phyloP scores from a whole-genome alignment of 1,140 invertebrate species.

The Bombus superbus region DNA sequence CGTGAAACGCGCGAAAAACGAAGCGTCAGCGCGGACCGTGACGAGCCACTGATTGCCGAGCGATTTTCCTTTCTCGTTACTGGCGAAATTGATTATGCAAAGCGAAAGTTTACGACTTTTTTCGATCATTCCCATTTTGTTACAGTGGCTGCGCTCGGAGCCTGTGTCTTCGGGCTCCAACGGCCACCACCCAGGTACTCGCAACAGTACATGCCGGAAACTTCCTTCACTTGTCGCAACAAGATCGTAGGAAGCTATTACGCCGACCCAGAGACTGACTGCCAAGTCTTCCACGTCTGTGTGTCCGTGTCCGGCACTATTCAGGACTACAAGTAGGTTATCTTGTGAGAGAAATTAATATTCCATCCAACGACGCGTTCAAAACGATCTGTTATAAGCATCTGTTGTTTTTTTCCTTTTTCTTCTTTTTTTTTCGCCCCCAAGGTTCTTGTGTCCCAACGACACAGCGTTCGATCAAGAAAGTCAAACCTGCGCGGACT shows the following conservation, averaged over 20 bases:
- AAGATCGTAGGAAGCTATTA: constrained; percentile 96
- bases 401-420: not conserved
- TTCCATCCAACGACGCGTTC: too few relatives aligned
- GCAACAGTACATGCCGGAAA: constrained; percentile 91
- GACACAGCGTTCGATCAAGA: constrained; percentile 96
- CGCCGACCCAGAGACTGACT: constrained; percentile 94
- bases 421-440: constrained; percentile 61
- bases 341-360: not conserved
- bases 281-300: constrained; percentile 96
- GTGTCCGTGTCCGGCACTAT: constrained; percentile 89
- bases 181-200: constrained; percentile 88
- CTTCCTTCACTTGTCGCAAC: constrained; percentile 92
- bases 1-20: not conserved
- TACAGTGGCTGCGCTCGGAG: constrained; percentile 73
- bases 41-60: not conserved
- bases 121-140: constrained; percentile 18
- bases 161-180: constrained; percentile 75
- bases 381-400: too few relatives aligned
- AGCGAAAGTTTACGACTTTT: not conserved
- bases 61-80: not conserved
- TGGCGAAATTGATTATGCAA: not conserved
- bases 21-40: not conserved
- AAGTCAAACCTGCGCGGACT: constrained; percentile 95
- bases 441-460: constrained; percentile 93
- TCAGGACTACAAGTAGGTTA: constrained; percentile 79